phyloP scores from a whole-genome alignment of 1,140 invertebrate genomes.

The Aporrectodea caliginosa region DNA sequence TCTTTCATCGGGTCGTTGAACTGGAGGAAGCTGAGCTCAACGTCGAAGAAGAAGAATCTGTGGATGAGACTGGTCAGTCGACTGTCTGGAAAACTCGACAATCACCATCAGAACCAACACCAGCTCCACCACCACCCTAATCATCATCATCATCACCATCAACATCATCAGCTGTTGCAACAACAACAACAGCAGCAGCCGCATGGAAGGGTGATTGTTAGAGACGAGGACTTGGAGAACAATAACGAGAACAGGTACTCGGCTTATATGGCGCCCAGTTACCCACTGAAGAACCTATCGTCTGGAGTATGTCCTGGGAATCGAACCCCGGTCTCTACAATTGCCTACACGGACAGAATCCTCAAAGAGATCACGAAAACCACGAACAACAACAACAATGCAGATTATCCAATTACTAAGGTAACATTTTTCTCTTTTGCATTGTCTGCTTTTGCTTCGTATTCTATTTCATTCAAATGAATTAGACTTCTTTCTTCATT shows the following conservation, averaged over 20 bases:
- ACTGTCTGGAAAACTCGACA: not conserved
- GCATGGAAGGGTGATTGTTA: not conserved
- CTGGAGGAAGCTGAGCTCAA: too few relatives aligned
- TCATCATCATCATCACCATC: not conserved
- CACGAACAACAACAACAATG: too few relatives aligned
- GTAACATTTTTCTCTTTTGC: too few relatives aligned
- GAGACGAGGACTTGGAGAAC: not conserved
- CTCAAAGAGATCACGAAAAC: constrained; percentile 10
- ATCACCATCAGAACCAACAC: not conserved
- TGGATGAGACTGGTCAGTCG: not conserved
- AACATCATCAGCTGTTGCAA: not conserved
- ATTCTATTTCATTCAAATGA: too few relatives aligned
- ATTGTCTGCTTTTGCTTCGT: too few relatives aligned
- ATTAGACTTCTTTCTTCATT: too few relatives aligned
- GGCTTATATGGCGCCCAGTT: constrained; percentile 2
- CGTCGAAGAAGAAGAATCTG: not conserved
- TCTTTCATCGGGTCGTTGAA: too few relatives aligned
- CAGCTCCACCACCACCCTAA: constrained; percentile 5
- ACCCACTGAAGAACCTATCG: not conserved
- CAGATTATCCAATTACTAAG: too few relatives aligned
- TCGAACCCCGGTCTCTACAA: constrained; percentile 19
- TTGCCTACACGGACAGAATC: constrained; percentile 17
- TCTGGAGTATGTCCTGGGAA: constrained; percentile 9
- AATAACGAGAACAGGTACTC: not conserved
- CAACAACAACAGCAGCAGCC: constrained; percentile 15